Evolutionary conservation across 1,140 invertebrate species (phyloP).

Genomic region (Saxidomus purpurata): DNA sequence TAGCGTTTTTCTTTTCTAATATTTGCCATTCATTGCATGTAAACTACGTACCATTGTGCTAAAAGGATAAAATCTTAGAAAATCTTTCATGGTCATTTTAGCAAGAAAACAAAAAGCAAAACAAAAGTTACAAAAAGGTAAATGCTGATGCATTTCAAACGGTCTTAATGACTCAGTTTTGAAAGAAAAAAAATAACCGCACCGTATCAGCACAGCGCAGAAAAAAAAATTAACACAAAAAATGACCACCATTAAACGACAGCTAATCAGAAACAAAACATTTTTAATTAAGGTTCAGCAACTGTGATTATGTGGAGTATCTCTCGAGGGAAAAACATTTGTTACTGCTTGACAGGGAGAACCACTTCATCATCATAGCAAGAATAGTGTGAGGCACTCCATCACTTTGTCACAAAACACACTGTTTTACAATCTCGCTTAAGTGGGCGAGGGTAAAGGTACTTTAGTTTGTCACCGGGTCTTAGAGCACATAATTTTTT

Average conservation of each 20-base stretch:
- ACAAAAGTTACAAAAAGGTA: too few species aligned
- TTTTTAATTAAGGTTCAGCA: slow-evolving; percentile 49
- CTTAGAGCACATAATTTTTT: not conserved
- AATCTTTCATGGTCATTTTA: too few species aligned
- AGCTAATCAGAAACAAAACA: slow-evolving; percentile 55
- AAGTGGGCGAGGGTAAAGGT: slow-evolving; percentile 32
- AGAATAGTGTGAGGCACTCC: slow-evolving; percentile 31
- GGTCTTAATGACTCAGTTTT: too few species aligned
- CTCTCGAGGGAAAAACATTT: slow-evolving; percentile 41
- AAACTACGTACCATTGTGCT: too few species aligned
- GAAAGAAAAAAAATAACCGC: too few species aligned
- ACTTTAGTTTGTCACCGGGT: slow-evolving; percentile 44
- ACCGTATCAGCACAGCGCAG: too few species aligned
- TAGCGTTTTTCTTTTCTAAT: too few species aligned
- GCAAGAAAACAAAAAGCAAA: too few species aligned
- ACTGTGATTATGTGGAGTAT: slow-evolving; percentile 47
- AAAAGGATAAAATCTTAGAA: too few species aligned
- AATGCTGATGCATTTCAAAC: too few species aligned
- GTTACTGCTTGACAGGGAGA: slow-evolving; percentile 28
- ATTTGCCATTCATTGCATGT: too few species aligned
- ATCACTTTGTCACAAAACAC: slow-evolving; percentile 48
- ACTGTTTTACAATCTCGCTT: slow-evolving; percentile 28
- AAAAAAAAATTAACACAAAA: not conserved
- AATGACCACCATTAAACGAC: slow-evolving; percentile 49
- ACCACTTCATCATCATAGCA: slow-evolving; percentile 43